Evolutionary conservation across 2,797 vertebrate genomes (phyloP).

Genomic region (Rhinophrynus dorsalis): DNA sequence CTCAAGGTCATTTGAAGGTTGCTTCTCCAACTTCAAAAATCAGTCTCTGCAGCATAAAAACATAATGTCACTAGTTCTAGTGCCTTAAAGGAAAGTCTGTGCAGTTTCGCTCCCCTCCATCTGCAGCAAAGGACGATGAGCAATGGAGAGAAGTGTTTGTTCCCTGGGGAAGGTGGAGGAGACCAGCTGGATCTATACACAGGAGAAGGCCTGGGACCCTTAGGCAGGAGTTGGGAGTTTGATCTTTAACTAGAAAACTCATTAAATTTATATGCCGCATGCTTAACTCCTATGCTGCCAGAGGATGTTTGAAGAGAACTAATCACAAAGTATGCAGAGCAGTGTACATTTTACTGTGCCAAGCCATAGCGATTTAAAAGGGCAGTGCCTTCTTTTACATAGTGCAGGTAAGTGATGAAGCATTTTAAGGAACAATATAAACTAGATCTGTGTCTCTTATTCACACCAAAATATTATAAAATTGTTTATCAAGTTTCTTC

Average conservation of each 20-base stretch:
- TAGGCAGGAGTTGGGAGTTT: background rate
- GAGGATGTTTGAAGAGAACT: background rate
- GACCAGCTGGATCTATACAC: background rate
- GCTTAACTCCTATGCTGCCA: background rate
- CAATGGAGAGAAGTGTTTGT: background rate
- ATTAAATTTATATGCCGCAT: background rate
- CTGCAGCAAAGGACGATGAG: background rate
- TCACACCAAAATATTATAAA: too few relatives aligned
- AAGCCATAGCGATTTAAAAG: too few relatives aligned
- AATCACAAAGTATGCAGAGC: background rate
- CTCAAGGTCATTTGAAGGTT: too few relatives aligned
- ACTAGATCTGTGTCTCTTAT: too few relatives aligned
- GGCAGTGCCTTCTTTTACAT: too few relatives aligned
- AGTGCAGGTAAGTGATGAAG: too few relatives aligned
- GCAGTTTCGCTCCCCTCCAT: background rate
- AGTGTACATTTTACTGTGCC: too few relatives aligned
- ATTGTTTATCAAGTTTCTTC: too few relatives aligned
- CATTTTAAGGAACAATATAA: too few relatives aligned
- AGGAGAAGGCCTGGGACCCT: background rate
- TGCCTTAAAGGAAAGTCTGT: background rate
- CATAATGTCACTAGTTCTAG: too few relatives aligned
- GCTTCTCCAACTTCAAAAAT: too few relatives aligned
- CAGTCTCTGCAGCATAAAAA: too few relatives aligned
- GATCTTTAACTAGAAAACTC: background rate
- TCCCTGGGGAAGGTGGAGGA: background rate